Conservation (phyloP, 2,797 vertebrate species). For the Lagodon rhomboides region DNA sequence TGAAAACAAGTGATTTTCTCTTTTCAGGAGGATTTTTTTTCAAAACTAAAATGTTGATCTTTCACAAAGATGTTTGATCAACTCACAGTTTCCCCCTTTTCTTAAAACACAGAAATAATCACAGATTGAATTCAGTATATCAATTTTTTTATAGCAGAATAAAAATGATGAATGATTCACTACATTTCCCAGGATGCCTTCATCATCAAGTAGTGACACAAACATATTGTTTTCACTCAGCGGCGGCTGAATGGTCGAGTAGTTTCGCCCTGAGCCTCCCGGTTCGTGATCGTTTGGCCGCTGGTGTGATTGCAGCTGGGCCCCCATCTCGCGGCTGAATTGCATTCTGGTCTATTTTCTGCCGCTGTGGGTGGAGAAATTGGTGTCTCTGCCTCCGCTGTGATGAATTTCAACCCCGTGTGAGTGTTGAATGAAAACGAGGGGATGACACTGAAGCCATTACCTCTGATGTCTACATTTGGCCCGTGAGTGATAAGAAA, state of each 20-base stretch:
- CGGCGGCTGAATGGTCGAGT: not conserved
- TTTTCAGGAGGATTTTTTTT: too few relatives aligned
- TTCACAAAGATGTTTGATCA: too few relatives aligned
- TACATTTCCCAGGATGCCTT: slow-evolving; percentile 11
- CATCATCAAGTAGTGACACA: too few relatives aligned
- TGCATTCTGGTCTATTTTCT: slow-evolving; percentile 42
- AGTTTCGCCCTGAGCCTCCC: not conserved
- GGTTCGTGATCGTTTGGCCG: not conserved
- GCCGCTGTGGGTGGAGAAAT: not conserved
- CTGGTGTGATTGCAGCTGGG: slow-evolving; percentile 34
- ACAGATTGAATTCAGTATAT: not conserved
- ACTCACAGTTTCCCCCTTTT: too few relatives aligned
- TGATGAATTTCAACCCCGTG: slow-evolving; percentile 22
- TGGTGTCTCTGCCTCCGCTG: not conserved
- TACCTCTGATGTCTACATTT: slow-evolving; percentile 7
- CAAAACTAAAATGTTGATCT: too few relatives aligned
- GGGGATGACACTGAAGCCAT: not conserved
- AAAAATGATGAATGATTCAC: not conserved
- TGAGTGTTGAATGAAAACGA: slow-evolving; percentile 11
- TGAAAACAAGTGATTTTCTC: too few relatives aligned
- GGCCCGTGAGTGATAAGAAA: not conserved
- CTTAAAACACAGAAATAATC: too few relatives aligned
- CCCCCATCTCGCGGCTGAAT: slow-evolving; percentile 15
- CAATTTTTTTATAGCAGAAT: not conserved
- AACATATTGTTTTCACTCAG: slow-evolving; percentile 17